Conservation (phyloP, 1,140 invertebrate genomes). For the Goniozus legneri region DNA sequence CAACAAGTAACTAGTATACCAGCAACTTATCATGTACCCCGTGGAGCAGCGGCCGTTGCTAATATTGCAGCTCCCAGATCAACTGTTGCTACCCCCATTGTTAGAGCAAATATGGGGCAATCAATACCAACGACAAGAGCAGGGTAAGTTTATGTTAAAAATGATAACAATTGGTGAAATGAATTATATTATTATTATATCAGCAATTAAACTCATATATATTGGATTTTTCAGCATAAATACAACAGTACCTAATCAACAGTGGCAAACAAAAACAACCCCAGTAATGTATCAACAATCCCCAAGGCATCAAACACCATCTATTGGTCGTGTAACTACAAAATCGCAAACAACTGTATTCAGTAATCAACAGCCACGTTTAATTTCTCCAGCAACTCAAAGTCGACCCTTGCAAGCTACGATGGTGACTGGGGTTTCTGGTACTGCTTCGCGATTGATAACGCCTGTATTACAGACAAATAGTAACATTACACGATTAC, state of each 20-base stretch:
- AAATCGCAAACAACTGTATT: conserved; percentile 23
- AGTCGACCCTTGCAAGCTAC: conserved; percentile 46
- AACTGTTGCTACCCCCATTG: conserved; percentile 50
- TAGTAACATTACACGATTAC: conserved; percentile 39
- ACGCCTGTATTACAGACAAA: conserved; percentile 45
- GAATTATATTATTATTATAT: conserved; percentile 5
- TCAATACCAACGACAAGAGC: conserved; percentile 24
- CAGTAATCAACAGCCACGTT: conserved; percentile 36
- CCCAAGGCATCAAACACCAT: conserved; percentile 41
- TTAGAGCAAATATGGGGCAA: conserved; percentile 35
- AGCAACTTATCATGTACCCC: conserved; percentile 51
- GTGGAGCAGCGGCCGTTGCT: conserved; percentile 49
- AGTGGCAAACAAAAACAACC: conserved; percentile 45
- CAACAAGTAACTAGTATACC: conserved; percentile 45
- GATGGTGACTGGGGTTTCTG: conserved; percentile 42
- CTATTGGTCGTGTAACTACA: conserved; percentile 38
- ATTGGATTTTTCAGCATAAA: conserved; percentile 25
- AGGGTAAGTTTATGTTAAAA: conserved; percentile 11
- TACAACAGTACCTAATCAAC: conserved; percentile 38
- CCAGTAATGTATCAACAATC: conserved; percentile 44
- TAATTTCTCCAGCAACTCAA: conserved; percentile 28
- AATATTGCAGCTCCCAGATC: conserved; percentile 51
- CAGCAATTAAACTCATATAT: background rate
- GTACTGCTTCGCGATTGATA: conserved; percentile 41
- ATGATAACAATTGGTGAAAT: background rate